Base-by-base conservation (phyloP, 1,140 invertebrate genomes). In the Drosophila triauraria region DNA sequence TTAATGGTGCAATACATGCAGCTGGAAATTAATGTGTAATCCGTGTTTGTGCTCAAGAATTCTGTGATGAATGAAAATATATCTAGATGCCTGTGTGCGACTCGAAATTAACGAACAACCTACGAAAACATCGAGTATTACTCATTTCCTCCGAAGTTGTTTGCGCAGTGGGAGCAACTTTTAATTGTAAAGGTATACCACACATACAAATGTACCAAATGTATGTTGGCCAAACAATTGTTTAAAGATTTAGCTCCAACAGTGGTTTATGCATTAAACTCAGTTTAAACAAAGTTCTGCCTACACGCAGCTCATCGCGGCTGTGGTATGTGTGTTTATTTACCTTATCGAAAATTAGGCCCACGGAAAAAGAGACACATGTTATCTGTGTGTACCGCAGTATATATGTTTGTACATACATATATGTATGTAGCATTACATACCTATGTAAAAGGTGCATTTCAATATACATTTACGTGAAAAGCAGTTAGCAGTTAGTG, bases 291-390 rank as follows among this genome's bases (percentile, higher is more conserved):
- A 65, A 65, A 44, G 47, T 53, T n/a, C 56, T 62, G 42, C 23
- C 58, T 32, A 59, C 58, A 42, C 25, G n/a, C 7, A 64, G 27
- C 53, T 53, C 51, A 40, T 69, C 46, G 30, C 38, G 59, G 27
- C 15, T 30, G 27, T 12, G 54, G 65, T 63, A 12, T 53, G 61
- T 65, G 63, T 69, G 62, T 67, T 70, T 70, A 47, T 35, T 68
- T 70, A 70, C 67, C 67, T 70, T 70, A 70, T 68, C 67, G 67
- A 47, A 68, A 70, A 70, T 70, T 68, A 50, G 48, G 63, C 67
- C 47, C 42, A 46, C 59, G 43, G 12, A 70, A 68, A 68, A 69
- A 69, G 48, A 70, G 40, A 68, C 67, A 68, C 67, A 68, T 54
- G 67, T 56, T 70, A 70, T 70, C 67, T 70, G 48, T 38, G 30